phyloP scores from a whole-genome alignment of 2,113 vertebrate genomes.

The Podarcis muralis region DNA sequence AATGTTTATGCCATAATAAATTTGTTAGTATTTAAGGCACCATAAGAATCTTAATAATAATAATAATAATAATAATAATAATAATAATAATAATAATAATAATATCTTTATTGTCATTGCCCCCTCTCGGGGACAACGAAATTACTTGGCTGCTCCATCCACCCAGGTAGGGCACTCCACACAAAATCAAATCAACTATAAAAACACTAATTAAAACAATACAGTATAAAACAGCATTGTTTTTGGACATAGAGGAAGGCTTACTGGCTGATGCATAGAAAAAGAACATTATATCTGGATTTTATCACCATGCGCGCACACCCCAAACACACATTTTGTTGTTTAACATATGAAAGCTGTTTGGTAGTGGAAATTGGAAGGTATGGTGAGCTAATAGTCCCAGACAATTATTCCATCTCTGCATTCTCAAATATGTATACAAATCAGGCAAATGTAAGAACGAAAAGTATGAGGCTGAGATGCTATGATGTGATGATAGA shows the following conservation, averaged over 20 bases:
- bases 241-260: neutral
- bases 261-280: neutral
- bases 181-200: too few relatives aligned
- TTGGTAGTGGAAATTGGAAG: neutral
- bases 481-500: neutral
- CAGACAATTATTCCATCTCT: neutral
- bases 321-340: neutral
- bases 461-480: too few relatives aligned
- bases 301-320: neutral
- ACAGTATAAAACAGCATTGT: too few relatives aligned
- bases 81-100: too few relatives aligned
- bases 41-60: neutral
- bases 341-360: neutral
- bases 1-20: neutral
- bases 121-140: too few relatives aligned
- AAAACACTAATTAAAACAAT: too few relatives aligned
- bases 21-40: neutral
- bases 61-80: too few relatives aligned
- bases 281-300: conserved; percentile 11
- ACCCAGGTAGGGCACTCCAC: too few relatives aligned
- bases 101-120: too few relatives aligned
- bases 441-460: neutral
- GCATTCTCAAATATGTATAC: neutral
- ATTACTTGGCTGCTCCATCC: too few relatives aligned
- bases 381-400: neutral